Percentiles rank a stretch among this genome's conserved stretches.
phyloP scores from a whole-genome alignment of 1,140 invertebrate genomes.

The Drosophila carrolli region DNA sequence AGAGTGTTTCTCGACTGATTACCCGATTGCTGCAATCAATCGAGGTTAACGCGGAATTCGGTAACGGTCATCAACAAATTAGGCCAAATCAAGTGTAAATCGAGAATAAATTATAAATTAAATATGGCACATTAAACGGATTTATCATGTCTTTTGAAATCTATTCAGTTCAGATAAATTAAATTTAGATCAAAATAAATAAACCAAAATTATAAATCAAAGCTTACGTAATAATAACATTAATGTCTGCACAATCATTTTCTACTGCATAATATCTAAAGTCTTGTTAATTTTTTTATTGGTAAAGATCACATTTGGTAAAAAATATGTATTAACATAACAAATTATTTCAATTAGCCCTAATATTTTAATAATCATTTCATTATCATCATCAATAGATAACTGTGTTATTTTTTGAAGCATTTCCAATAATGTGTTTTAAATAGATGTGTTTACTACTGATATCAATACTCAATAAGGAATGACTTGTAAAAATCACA shows the following conservation, averaged over 20 bases:
- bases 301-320: too few species aligned
- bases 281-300: too few species aligned
- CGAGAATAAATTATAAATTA: slow-evolving; percentile 4
- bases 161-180: too few species aligned
- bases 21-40: slow-evolving; percentile 17
- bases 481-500: not conserved
- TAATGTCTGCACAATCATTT: not conserved
- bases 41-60: slow-evolving; percentile 24
- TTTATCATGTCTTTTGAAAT: not conserved
- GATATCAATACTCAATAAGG: not conserved
- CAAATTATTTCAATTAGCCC: too few species aligned
- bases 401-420: too few species aligned
- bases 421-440: not conserved
- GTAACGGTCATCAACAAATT: slow-evolving; percentile 1
- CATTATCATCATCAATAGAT: not conserved
- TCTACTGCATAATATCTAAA: not conserved
- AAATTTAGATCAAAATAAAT: too few species aligned
- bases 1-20: slow-evolving; percentile 26
- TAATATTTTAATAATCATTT: too few species aligned
- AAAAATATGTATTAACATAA: too few species aligned
- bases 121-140: not conserved
- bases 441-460: not conserved
- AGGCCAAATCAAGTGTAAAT: slow-evolving; percentile 7
- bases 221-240: not conserved
- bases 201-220: not conserved